Evolutionary conservation across 2,888 invertebrate species (phyloP).

Genomic region (Bimastos eiseni): DNA sequence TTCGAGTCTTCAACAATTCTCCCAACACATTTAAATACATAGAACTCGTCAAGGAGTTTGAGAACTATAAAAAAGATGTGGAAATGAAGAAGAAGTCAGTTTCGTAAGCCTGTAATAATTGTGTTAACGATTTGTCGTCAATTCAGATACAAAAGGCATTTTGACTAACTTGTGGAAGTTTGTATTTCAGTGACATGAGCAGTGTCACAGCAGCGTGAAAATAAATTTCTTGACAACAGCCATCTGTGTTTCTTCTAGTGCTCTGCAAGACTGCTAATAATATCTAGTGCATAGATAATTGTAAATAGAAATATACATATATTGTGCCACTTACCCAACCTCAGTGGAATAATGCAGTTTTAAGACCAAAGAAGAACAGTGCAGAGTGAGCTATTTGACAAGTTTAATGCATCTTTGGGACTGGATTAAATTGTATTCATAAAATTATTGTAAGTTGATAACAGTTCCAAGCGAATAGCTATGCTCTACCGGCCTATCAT

Average conservation of each 20-base stretch:
- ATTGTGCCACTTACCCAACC: no score
- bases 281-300: not conserved
- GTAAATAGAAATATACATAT: not conserved
- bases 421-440: no score
- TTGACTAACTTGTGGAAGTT: not conserved
- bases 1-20: slow-evolving; percentile 45
- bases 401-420: no score
- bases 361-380: no score
- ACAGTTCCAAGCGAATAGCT: no score
- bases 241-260: not conserved
- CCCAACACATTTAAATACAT: slow-evolving; percentile 43
- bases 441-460: no score
- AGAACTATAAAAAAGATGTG: slow-evolving; percentile 44
- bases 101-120: not conserved
- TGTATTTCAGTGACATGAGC: not conserved
- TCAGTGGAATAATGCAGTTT: no score
- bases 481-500: no score
- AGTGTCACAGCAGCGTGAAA: not conserved
- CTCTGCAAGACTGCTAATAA: not conserved
- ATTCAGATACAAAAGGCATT: not conserved
- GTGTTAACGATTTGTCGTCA: not conserved
- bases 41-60: slow-evolving; percentile 45
- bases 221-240: not conserved
- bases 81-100: slow-evolving; percentile 21
- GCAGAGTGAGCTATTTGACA: no score